Conservation (phyloP, 2,113 vertebrate species). For the Dasyornis broadbenti region DNA sequence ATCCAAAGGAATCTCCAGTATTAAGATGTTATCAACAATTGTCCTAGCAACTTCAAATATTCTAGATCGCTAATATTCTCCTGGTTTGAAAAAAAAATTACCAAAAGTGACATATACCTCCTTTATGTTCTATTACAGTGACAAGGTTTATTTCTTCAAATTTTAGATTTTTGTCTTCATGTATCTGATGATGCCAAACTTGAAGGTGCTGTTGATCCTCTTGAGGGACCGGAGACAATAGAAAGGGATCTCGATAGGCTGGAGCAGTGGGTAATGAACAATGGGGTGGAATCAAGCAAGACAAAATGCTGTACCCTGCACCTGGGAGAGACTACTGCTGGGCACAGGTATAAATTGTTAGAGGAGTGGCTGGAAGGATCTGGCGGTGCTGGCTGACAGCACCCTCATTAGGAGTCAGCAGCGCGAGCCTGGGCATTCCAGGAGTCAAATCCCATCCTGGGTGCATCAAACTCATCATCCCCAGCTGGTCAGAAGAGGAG, state of each 20-base stretch:
- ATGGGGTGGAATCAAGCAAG: not conserved
- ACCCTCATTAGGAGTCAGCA: not conserved
- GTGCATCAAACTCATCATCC: not conserved
- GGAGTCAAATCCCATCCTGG: not conserved
- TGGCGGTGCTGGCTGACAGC: not conserved
- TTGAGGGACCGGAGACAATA: accelerated
- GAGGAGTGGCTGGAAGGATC: not conserved
- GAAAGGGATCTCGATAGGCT: not conserved
- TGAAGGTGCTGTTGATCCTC: not conserved
- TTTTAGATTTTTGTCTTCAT: not conserved
- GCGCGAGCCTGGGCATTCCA: not conserved
- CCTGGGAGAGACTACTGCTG: accelerated
- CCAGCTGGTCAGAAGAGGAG: not conserved
- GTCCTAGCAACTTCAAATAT: not conserved
- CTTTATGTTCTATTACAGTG: not conserved
- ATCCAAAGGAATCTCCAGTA: not conserved
- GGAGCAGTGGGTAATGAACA: not conserved
- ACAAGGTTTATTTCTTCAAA: not conserved
- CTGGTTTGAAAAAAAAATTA: not conserved
- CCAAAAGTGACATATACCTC: not conserved
- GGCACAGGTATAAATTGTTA: not conserved
- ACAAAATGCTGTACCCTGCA: accelerated
- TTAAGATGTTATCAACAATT: not conserved
- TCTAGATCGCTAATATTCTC: not conserved
- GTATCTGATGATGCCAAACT: not conserved